Percentiles rank a stretch among this genome's conserved stretches.
Evolutionary conservation across 1,140 invertebrate species (phyloP).

Genomic region (Drosophila dunni): DNA sequence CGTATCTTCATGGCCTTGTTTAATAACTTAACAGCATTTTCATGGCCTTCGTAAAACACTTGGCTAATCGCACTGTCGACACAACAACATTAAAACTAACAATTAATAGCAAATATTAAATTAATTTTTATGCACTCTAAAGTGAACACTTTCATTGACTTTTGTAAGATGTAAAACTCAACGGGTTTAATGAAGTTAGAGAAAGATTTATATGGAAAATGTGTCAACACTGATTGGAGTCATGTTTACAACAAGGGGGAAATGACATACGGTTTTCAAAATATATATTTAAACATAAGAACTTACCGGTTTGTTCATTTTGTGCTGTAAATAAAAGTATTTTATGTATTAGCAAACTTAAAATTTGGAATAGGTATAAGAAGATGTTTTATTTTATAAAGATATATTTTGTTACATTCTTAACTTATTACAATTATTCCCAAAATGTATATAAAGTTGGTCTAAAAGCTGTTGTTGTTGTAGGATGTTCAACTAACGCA

Average conservation of each 20-base stretch:
- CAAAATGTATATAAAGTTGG: background rate
- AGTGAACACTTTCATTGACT: background rate
- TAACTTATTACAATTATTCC: no score
- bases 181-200: background rate
- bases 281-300: no score
- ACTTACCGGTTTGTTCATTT: no score
- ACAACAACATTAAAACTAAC: constrained; percentile 12
- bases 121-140: background rate
- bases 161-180: background rate
- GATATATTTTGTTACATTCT: no score
- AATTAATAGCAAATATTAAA: constrained; percentile 13
- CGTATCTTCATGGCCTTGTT: constrained; percentile 38
- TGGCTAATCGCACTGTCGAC: constrained; percentile 16
- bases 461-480: background rate
- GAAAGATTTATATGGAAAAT: background rate
- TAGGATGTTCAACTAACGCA: constrained; percentile 2
- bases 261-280: no score
- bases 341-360: no score
- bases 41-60: background rate
- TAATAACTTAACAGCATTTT: constrained; percentile 28
- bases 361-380: no score
- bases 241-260: no score
- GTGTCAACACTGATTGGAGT: no score
- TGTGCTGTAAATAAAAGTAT: no score
- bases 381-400: no score